Evolutionary conservation across 2,888 invertebrate genomes (phyloP).

Genomic region (Tethea ocularis): DNA sequence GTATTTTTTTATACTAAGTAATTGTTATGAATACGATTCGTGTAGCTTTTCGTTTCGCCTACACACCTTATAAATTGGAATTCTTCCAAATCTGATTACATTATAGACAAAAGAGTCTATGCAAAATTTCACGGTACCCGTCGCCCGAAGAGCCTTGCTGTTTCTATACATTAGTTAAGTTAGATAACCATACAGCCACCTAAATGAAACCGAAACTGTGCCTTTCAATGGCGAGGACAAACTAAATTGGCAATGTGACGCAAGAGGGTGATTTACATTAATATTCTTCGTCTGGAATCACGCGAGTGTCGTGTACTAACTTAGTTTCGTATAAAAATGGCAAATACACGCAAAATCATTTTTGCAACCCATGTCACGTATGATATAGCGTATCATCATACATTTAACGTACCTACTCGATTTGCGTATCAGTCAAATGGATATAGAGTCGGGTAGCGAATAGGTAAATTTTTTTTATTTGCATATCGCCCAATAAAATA

Average conservation of each 20-base stretch:
- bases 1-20: neutral
- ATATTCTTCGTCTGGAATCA: neutral
- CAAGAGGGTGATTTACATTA: neutral
- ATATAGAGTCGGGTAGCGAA: neutral
- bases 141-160: neutral
- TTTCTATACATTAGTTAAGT: neutral
- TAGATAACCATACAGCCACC: neutral
- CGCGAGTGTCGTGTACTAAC: neutral
- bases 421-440: slow-evolving; percentile 1
- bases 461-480: no score
- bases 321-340: neutral
- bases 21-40: neutral
- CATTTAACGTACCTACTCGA: neutral
- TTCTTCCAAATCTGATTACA: slow-evolving; percentile 5
- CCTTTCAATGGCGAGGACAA: neutral
- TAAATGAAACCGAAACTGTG: neutral
- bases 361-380: slow-evolving; percentile 1
- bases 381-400: slow-evolving; percentile 4
- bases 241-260: neutral
- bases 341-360: neutral
- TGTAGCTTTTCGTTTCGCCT: neutral
- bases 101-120: slow-evolving; percentile 2
- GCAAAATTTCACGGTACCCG: neutral
- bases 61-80: neutral
- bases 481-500: no score